Conservation (phyloP, 2,797 vertebrate species). For the Falco cherrug region DNA sequence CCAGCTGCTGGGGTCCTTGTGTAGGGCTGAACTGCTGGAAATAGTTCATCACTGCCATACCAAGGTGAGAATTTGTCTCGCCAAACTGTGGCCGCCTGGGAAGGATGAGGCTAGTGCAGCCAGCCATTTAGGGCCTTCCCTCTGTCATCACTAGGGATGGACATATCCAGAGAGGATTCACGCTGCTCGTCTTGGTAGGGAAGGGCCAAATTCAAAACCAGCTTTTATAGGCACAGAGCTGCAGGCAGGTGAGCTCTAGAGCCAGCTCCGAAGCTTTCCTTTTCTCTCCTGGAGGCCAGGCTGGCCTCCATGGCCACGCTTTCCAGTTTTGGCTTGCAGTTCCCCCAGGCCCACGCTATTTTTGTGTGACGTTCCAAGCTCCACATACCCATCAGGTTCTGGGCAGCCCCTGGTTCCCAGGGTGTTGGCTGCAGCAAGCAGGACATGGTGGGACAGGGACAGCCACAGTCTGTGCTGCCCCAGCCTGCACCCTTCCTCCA, state of each 20-base stretch:
- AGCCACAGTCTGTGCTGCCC: rapidly evolving
- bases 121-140: neutral
- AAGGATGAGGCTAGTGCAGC: neutral
- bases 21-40: neutral
- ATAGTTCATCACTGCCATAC: rapidly evolving
- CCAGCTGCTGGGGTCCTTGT: neutral
- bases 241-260: neutral
- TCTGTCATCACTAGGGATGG: neutral
- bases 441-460: too few species aligned
- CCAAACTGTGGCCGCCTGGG: neutral
- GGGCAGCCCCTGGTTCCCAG: neutral
- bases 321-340: neutral
- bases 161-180: neutral
- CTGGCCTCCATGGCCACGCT: neutral
- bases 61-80: neutral
- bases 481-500: neutral
- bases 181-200: neutral
- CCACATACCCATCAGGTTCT: rapidly evolving
- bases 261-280: neutral
- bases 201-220: neutral
- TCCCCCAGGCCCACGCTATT: rapidly evolving
- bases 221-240: neutral
- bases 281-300: neutral
- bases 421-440: neutral
- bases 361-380: neutral